Evolutionary conservation across 2,888 invertebrate genomes (phyloP).

Genomic region (Drosophila birchii): DNA sequence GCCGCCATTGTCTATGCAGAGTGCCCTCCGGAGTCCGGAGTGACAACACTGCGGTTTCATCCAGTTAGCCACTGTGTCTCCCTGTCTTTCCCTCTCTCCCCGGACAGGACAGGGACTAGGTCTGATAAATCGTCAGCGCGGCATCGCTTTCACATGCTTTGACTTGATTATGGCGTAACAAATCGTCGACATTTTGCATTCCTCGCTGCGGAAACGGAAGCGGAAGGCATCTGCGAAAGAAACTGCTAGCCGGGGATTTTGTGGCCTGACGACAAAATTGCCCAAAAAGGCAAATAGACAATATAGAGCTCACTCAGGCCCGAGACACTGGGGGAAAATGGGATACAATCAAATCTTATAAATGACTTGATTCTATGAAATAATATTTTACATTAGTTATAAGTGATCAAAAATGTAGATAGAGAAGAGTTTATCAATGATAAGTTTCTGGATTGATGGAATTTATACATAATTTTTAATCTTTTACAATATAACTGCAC

Average conservation of each 20-base stretch:
- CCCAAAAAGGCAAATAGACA: conserved; percentile 14
- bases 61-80: conserved; percentile 5
- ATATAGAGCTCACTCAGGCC: conserved; percentile 6
- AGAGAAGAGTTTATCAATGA: background rate
- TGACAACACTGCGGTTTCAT: conserved; percentile 42
- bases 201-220: conserved; percentile 46
- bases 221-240: conserved; percentile 45
- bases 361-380: background rate
- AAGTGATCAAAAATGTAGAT: background rate
- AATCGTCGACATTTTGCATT: conserved; percentile 78
- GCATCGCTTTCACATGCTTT: conserved; percentile 69
- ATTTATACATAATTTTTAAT: background rate
- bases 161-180: conserved; percentile 81
- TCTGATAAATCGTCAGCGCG: conserved; percentile 73
- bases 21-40: conserved; percentile 20
- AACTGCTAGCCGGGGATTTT: conserved; percentile 30
- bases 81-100: background rate
- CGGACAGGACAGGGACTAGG: background rate
- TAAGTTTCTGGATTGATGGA: background rate
- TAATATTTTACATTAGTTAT: background rate
- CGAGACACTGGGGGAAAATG: conserved; percentile 2
- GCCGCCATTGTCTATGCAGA: conserved; percentile 30
- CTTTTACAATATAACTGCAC: background rate
- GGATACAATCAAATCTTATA: conserved; percentile 6
- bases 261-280: conserved; percentile 29